These are phyloP conservation scores for Anastatus disparis DNA, from an alignment of 1,140 invertebrate genomes.

Conservation along the genomic window DNA sequence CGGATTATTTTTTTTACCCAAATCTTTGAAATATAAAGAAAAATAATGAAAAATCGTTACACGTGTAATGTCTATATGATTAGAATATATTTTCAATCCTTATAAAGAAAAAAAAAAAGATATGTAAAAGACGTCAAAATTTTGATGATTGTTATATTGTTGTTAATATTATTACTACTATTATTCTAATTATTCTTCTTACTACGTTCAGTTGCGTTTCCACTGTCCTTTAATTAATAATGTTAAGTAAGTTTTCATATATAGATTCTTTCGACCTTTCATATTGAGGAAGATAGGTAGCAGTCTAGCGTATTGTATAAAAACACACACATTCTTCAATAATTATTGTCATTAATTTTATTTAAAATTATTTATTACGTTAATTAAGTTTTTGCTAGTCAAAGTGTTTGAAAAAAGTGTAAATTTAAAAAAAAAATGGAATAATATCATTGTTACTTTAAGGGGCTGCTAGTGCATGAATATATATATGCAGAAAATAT, in stretches of 20 bases:
- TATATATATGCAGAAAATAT: background rate
- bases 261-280: background rate
- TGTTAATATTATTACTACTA: slow-evolving; percentile 23
- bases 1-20: slow-evolving; percentile 19
- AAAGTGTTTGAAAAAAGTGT: slow-evolving; percentile 4
- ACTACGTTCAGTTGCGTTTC: too few relatives aligned
- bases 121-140: slow-evolving; percentile 22
- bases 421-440: slow-evolving; percentile 12
- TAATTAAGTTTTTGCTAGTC: slow-evolving; percentile 20
- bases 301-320: background rate
- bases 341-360: background rate
- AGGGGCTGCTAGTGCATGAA: slow-evolving; percentile 34
- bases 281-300: background rate
- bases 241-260: slow-evolving; percentile 14
- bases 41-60: too few relatives aligned
- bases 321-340: background rate
- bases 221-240: slow-evolving; percentile 23
- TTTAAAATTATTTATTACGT: background rate
- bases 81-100: slow-evolving; percentile 1
- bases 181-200: too few relatives aligned
- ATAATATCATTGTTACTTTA: slow-evolving; percentile 28
- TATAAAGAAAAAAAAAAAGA: too few relatives aligned
- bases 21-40: background rate
- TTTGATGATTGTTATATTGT: slow-evolving; percentile 13
- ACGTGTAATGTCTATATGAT: background rate